phyloP scores from a whole-genome alignment of 2,797 vertebrate species.

The Buphagus erythrorhynchus region DNA sequence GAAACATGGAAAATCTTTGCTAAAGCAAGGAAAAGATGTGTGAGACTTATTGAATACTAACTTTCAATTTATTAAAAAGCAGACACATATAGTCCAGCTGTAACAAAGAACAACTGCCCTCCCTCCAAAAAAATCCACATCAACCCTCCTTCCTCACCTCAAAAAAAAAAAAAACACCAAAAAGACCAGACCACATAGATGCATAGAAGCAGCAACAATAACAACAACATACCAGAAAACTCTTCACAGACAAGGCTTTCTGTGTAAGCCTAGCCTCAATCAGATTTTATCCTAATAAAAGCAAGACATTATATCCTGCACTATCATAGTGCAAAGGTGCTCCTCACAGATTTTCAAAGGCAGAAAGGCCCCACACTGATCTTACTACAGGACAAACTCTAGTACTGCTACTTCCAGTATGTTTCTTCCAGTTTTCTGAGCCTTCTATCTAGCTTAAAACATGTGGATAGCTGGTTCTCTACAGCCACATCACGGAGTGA shows the following conservation, averaged over 20 bases:
- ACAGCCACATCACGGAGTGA: background rate
- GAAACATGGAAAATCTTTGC: background rate
- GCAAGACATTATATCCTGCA: background rate
- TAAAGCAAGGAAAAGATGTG: background rate
- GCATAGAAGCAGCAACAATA: background rate
- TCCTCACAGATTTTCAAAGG: background rate
- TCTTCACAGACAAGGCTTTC: background rate
- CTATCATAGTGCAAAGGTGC: background rate
- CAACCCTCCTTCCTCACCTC: fast-evolving
- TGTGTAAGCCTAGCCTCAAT: background rate
- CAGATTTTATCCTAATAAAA: background rate
- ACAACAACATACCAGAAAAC: background rate
- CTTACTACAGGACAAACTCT: background rate
- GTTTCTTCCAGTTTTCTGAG: background rate
- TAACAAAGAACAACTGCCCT: background rate
- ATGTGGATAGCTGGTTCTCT: background rate
- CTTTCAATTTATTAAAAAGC: background rate
- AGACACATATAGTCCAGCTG: background rate
- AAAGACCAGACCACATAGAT: fast-evolving
- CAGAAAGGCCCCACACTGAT: background rate
- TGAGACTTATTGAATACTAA: background rate
- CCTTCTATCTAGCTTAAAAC: background rate
- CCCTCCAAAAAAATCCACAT: fast-evolving
- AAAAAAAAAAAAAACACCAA: background rate
- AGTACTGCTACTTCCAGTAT: background rate